Evolutionary conservation across 2,888 invertebrate genomes (phyloP), one percentile per base, ranked within the genome.

Genomic region (Meiosimyza decipiens): DNA sequence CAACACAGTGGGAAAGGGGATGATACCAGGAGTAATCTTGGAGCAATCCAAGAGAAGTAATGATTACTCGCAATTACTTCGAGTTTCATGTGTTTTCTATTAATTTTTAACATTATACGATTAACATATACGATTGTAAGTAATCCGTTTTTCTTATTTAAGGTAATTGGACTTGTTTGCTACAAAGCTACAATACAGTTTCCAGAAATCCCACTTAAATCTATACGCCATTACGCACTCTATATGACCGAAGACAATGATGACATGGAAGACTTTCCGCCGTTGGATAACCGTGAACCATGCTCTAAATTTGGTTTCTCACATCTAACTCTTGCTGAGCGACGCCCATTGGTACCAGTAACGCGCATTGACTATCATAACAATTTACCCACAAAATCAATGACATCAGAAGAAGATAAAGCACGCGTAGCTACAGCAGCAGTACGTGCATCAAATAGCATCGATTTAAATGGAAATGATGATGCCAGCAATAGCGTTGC

Each of bases 221-320:
- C 91, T 52, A 90, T 92, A 18, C 88, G 90, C 71, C 91, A 92
- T 82, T 98, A 96, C 85, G 95, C 95, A 59, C 90, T 98, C 71
- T 96, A 95, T 84, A 96, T 98, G 85, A 97, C 96, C 40, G 98
- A 98, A 88, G 98, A 98, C 82, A 97, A 97, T 84, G 98, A 98
- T 1, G 86, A 86, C 66, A 82, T 85, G 82, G 97, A 97, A 87
- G 98, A 97, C 80, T 97, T 99, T 84, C 97, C 98, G 0, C 94
- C 94, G 79, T 89, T 99, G 13, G 97, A 97, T 84, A 90, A 93
- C 15, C 91, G 91, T 74, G 98, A 98, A 87, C 93, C 93, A 1
- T 94, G 98, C 78, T 93, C 94, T 1, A 98, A 98, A 87, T 98
- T 97, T 87, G 96, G 96, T 47, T 97, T 98, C 85, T 91, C 91